Evolutionary conservation across 2,888 invertebrate species (phyloP).

Genomic region (Tetramorium bicarinatum): DNA sequence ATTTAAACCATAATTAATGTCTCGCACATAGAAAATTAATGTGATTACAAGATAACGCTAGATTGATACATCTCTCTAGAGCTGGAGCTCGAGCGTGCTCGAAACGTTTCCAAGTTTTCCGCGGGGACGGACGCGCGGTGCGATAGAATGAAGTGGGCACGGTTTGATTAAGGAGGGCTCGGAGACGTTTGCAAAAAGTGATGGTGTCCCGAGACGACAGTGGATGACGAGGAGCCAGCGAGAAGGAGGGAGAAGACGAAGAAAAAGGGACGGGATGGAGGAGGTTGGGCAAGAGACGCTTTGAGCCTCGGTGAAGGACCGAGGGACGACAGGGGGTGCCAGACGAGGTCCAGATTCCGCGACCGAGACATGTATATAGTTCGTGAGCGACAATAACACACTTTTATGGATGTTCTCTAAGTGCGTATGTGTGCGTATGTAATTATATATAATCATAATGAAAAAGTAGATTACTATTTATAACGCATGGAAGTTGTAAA

Average conservation of each 20-base stretch:
- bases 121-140: slow-evolving; percentile 1
- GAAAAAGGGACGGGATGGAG: slow-evolving; percentile 7
- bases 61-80: neutral
- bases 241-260: slow-evolving; percentile 40
- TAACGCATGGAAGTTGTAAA: neutral
- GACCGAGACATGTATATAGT: slow-evolving; percentile 25
- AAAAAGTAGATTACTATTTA: slow-evolving; percentile 11
- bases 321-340: slow-evolving; percentile 18
- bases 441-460: neutral
- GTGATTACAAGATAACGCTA: neutral
- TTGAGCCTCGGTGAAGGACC: slow-evolving; percentile 18
- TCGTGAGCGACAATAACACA: slow-evolving; percentile 1
- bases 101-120: slow-evolving; percentile 19
- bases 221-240: slow-evolving; percentile 71
- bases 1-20: neutral
- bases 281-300: slow-evolving; percentile 40
- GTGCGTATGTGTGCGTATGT: neutral
- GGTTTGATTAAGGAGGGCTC: slow-evolving; percentile 80
- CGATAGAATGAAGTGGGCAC: slow-evolving; percentile 73
- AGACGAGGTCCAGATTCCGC: slow-evolving; percentile 31
- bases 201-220: slow-evolving; percentile 71
- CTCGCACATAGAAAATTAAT: neutral
- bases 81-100: neutral
- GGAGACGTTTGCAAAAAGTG: slow-evolving; percentile 79
- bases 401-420: neutral